These are phyloP conservation scores for Cheilosia scutellata DNA, from an alignment of 2,888 invertebrate species.

Conservation along the genomic window DNA sequence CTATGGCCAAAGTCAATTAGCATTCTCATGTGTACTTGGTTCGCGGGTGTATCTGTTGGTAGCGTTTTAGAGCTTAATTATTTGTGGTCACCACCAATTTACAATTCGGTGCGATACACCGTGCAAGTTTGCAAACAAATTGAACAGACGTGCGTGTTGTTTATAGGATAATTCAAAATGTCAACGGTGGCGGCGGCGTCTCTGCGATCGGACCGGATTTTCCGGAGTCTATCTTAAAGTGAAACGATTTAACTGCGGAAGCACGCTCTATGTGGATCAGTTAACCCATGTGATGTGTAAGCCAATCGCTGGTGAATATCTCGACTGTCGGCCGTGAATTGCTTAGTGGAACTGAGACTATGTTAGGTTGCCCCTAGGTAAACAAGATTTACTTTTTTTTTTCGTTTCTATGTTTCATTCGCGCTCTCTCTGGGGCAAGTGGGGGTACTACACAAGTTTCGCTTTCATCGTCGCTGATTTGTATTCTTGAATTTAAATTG, in stretches of 20 bases:
- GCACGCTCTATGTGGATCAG: neutral
- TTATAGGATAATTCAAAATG: conserved; percentile 14
- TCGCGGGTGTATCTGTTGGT: conserved; percentile 50
- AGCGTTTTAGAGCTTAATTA: conserved; percentile 64
- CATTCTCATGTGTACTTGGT: conserved; percentile 52
- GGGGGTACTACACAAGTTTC: conserved; percentile 1
- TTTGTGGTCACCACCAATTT: conserved; percentile 30
- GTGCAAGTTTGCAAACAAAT: conserved; percentile 7
- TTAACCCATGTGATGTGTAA: neutral
- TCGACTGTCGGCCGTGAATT: conserved; percentile 59
- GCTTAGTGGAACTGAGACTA: conserved; percentile 43
- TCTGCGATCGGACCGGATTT: conserved; percentile 30
- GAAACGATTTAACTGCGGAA: conserved; percentile 1
- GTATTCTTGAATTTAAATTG: neutral
- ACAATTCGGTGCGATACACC: conserved; percentile 7
- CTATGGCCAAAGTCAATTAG: conserved; percentile 67
- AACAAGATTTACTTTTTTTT: conserved; percentile 37
- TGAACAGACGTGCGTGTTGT: neutral
- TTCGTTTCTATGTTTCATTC: neutral
- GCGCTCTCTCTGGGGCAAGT: neutral
- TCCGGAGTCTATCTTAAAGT: conserved; percentile 24
- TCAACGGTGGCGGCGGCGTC: neutral
- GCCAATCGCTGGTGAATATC: conserved; percentile 4
- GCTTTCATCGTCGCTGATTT: conserved; percentile 3
- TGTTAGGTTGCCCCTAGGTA: conserved; percentile 35